phyloP scores from a whole-genome alignment of 1,140 invertebrate genomes.

The Drosophila albomicans region DNA sequence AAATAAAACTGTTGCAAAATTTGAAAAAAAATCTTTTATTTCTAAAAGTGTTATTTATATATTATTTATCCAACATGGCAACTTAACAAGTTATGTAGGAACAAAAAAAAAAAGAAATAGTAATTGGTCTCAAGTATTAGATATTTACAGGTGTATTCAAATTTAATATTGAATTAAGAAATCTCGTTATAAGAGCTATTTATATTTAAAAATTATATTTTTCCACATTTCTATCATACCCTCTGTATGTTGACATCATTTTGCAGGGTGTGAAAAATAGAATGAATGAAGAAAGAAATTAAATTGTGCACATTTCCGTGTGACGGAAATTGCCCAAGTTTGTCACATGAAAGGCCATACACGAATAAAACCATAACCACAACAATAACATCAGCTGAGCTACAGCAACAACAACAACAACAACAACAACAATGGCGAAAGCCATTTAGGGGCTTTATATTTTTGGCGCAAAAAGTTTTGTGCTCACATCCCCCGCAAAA shows the following conservation, averaged over 20 bases:
- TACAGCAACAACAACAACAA: constrained; percentile 25
- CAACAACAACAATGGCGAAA: constrained; percentile 1
- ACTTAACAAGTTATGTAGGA: no score
- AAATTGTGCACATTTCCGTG: constrained; percentile 80
- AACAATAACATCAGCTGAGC: constrained; percentile 12
- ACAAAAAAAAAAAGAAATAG: no score
- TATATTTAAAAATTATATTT: no score
- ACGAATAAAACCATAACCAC: constrained; percentile 55
- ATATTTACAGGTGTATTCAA: no score
- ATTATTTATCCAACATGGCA: no score
- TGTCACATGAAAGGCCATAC: constrained; percentile 69
- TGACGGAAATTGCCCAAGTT: constrained; percentile 74
- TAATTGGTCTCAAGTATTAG: no score
- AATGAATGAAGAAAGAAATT: constrained; percentile 53
- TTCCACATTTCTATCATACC: background rate
- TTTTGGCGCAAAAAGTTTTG: constrained; percentile 23
- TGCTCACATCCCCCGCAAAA: background rate
- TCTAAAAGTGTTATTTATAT: no score
- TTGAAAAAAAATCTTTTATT: no score
- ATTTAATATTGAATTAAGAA: no score
- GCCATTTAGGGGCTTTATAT: constrained; percentile 36
- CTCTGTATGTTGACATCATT: background rate
- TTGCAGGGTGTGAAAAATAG: constrained; percentile 47
- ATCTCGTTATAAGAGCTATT: no score
- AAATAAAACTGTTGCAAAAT: background rate